Base-by-base conservation (phyloP, 2,888 invertebrate genomes). In the Ditula angustiorana region DNA sequence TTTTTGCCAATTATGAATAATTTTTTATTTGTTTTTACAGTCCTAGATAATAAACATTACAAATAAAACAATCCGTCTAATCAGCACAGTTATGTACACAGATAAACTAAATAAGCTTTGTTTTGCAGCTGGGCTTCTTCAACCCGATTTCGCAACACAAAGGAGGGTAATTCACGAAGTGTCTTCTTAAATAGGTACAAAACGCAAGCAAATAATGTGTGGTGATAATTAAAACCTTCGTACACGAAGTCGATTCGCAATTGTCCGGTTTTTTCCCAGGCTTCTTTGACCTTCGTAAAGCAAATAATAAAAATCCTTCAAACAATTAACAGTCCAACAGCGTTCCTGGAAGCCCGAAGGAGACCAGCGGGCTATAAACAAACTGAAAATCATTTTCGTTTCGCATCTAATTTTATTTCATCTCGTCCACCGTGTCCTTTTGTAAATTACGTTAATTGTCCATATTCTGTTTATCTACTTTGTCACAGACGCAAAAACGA, bases 401-500 rank as follows among this genome's bases (percentile, higher is more conserved):
- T 7, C 8, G n/a, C 41, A 19, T 41, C 24, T 19, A 10, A 24
- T 24, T 13, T n/a, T 13, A n/a, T 24, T 24, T 24, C 1, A 2
- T 24, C 2, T 8, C 47, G 23, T 47, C n/a, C n/a, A 24, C 7
- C 21, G 44, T 19, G 47, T 24, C 23, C 47, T 47, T 46, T 47
- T 47, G 24, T 47, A 49, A 28, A 49, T 41, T 23, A 16, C 46
- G 24, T 46, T 23, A 26, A 53, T 53, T 46, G 44, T 33, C 44
- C 44, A 53, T 62, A 49, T 49, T 37, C 23, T 50, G n/a, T 30
- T 24, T 62, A 57, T 57, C 56, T 55, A 37, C 56, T 41, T 62
- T 41, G 62, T 49, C 44, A 30, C 24, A 62, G 52, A 57, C 56
- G 49, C 49, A 62, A 62, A 56, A 57, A 62, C 62, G 56, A 56